A percentile compares a stretch with the other conserved stretches of the same genome.
Conservation (phyloP, 2,113 vertebrate genomes). For the Lasiurus borealis region DNA sequence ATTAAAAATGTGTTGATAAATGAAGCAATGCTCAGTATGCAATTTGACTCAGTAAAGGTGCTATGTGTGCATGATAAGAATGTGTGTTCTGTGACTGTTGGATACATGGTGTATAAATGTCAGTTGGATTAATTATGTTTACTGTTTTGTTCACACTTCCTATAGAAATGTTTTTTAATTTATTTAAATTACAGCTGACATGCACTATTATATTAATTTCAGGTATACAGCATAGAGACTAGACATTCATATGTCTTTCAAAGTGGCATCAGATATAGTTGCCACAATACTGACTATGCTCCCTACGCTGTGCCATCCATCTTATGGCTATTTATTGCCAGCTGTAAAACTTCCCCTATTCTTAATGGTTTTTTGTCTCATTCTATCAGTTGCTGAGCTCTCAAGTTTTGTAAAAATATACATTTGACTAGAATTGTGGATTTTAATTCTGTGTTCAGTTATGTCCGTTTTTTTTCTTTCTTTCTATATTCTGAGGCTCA, state of each 20-base stretch:
- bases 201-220: neutral
- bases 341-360: neutral
- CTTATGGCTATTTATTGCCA: neutral
- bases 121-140: neutral
- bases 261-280: no score
- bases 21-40: neutral
- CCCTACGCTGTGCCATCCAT: neutral
- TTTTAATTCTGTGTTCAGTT: neutral
- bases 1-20: neutral
- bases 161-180: neutral
- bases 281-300: no score
- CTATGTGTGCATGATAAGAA: neutral
- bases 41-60: neutral
- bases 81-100: neutral
- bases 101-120: neutral
- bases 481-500: neutral
- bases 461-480: neutral
- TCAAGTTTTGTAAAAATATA: neutral
- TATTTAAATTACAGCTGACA: no score
- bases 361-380: neutral
- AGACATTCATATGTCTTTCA: neutral
- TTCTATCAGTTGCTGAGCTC: neutral
- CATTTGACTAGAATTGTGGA: neutral
- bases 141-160: neutral
- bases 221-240: no score